These are phyloP conservation scores for Prostheceraeus crozeri DNA, from an alignment of 2,888 invertebrate species.

Conservation along the genomic window DNA sequence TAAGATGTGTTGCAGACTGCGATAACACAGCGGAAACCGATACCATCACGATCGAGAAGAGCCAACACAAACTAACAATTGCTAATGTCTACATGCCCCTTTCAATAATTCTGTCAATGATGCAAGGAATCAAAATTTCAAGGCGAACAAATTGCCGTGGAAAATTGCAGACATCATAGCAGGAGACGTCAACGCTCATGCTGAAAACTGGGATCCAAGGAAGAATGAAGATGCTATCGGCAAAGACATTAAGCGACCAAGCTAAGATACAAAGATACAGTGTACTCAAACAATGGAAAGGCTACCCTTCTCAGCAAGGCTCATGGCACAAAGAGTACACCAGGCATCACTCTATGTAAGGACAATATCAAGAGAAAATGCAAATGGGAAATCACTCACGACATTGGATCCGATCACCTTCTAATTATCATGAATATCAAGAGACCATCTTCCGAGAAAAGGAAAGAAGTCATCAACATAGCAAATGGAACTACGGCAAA, in stretches of 20 bases:
- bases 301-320: not conserved
- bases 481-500: too few relatives aligned
- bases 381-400: not conserved
- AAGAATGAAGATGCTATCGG: conserved; percentile 12
- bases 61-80: too few relatives aligned
- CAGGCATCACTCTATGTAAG: conserved; percentile 16
- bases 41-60: too few relatives aligned
- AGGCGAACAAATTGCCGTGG: conserved; percentile 25
- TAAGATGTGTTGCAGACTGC: too few relatives aligned
- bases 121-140: conserved; percentile 5
- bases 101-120: too few relatives aligned
- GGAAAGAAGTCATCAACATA: too few relatives aligned
- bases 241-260: conserved; percentile 8
- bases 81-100: too few relatives aligned
- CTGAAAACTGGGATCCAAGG: not conserved
- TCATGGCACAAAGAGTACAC: conserved; percentile 12
- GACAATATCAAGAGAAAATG: not conserved
- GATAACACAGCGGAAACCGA: too few relatives aligned
- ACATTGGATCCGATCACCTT: conserved; percentile 24
- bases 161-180: conserved; percentile 13
- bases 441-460: too few relatives aligned
- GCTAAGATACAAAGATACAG: not conserved
- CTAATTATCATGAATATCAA: conserved; percentile 15
- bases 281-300: not conserved
- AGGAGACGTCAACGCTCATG: conserved; percentile 14